Evolutionary conservation across 2,113 vertebrate species (phyloP).

Genomic region (Tetrao urogallus): DNA sequence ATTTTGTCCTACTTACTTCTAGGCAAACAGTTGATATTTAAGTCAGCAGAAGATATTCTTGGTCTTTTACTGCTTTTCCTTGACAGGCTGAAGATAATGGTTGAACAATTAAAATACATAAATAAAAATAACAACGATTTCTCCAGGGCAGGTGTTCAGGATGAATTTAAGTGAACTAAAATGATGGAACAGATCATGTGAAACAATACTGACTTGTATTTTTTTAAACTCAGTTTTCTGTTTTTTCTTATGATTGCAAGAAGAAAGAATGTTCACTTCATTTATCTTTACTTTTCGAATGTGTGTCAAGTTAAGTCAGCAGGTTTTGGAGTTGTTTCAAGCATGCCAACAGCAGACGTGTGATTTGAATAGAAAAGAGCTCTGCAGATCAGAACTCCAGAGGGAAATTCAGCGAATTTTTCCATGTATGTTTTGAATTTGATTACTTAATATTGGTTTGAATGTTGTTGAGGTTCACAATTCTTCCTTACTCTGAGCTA

Average conservation of each 20-base stretch:
- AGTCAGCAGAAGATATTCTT: background rate
- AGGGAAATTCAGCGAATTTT: constrained; percentile 86
- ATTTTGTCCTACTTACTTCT: background rate
- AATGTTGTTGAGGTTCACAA: rapidly evolving
- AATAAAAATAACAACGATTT: background rate
- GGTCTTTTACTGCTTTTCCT: background rate
- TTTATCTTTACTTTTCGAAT: constrained; percentile 49
- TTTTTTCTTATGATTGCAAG: background rate
- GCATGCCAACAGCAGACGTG: constrained; percentile 85
- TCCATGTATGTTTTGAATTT: constrained; percentile 81
- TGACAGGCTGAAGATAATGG: background rate
- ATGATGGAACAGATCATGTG: background rate
- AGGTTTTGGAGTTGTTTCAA: constrained; percentile 90
- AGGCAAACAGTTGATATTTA: background rate
- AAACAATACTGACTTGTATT: background rate
- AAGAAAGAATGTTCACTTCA: background rate
- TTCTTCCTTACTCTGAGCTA: background rate
- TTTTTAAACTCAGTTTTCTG: background rate
- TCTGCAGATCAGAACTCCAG: constrained; percentile 85
- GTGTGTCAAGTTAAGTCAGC: constrained; percentile 86
- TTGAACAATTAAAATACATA: background rate
- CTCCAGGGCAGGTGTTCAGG: background rate
- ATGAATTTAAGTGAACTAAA: background rate
- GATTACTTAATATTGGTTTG: background rate
- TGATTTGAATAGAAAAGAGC: constrained; percentile 91